phyloP scores from a whole-genome alignment of 2,113 vertebrate species.

The Cyprinodon variegatus region DNA sequence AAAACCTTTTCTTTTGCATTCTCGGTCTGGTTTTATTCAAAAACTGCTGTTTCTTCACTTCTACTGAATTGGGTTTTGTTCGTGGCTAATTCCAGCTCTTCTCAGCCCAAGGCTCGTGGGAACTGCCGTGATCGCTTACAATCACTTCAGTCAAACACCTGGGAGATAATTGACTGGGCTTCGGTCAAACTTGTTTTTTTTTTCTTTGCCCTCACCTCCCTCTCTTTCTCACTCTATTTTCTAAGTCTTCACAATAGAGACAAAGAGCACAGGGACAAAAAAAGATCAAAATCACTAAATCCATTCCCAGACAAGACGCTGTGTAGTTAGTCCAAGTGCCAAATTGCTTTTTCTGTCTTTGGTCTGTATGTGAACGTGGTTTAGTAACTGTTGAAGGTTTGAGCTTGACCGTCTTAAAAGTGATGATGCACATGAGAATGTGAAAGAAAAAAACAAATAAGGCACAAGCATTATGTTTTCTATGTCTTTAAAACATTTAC shows the following conservation, averaged over 20 bases:
- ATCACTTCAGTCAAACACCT: conserved; percentile 81
- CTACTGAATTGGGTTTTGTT: conserved; percentile 83
- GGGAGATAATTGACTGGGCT: conserved; percentile 82
- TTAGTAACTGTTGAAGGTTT: conserved; percentile 55
- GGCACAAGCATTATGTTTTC: conserved; percentile 54
- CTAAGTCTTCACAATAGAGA: conserved; percentile 79
- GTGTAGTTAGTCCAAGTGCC: conserved; percentile 70
- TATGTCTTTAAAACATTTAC: conserved; percentile 39
- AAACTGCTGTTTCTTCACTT: conserved; percentile 83
- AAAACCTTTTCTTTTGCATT: conserved; percentile 73
- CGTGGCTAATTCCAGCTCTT: conserved; percentile 76
- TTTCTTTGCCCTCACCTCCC: not conserved
- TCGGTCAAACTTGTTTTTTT: conserved; percentile 77
- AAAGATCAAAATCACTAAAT: conserved; percentile 79
- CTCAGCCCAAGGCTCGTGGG: conserved; percentile 75
- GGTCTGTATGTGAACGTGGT: conserved; percentile 64
- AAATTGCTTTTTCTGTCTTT: conserved; percentile 73
- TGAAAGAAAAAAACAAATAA: conserved; percentile 46
- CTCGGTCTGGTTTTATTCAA: conserved; percentile 79
- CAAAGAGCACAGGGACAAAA: conserved; percentile 73
- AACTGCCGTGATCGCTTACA: conserved; percentile 80
- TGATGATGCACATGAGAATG: conserved; percentile 48
- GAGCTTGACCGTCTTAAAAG: conserved; percentile 56
- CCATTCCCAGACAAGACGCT: conserved; percentile 73
- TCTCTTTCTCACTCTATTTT: conserved; percentile 53